Evolutionary conservation across 2,888 invertebrate genomes (phyloP), one percentile per base, ranked within the genome.

Genomic region (Coremacera marginata): DNA sequence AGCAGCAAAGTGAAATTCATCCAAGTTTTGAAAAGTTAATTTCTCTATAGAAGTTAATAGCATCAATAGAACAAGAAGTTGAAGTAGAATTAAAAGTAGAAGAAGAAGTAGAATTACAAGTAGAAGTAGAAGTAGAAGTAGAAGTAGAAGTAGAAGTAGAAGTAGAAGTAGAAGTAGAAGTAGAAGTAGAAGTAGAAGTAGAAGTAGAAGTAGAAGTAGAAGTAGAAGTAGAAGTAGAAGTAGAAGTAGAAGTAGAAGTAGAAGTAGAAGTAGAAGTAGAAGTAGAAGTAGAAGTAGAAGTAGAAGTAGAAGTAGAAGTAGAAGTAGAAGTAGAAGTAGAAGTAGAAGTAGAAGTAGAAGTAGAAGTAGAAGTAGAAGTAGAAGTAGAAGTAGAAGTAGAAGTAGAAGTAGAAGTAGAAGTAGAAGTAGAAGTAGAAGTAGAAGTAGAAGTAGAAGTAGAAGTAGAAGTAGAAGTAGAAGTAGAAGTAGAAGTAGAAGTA

Each of bases 121-220:
- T 52, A 52, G 52, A 52, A 52, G 52, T 52, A 52, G 52, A 52
- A 52, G 52, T 52, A 52, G 52, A 52, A 52, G 52, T 52, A 52
- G 52, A 52, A 52, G 52, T 52, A 52, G 52, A 52, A 52, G 52
- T 52, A 52, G 52, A 52, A 52, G 52, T 52, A 52, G 52, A 52
- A 52, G 52, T 52, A 52, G 52, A 52, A 52, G 52, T 52, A 52
- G 52, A 52, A 52, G 52, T 52, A 5, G 52, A 52, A 52, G 52
- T 52, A 52, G 52, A 52, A 52, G 52, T 52, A 52, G 52, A 52
- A 52, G 52, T 52, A 52, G 52, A 52, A 52, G 52, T 52, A 52
- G 52, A 52, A 52, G 52, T 52, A 52, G 52, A 52, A 52, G 52
- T 52, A 52, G 52, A 52, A 52, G 52, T 52, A 52, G 52, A 52